Base-by-base conservation (phyloP, 2,888 invertebrate species). In the Lagria hirta region DNA sequence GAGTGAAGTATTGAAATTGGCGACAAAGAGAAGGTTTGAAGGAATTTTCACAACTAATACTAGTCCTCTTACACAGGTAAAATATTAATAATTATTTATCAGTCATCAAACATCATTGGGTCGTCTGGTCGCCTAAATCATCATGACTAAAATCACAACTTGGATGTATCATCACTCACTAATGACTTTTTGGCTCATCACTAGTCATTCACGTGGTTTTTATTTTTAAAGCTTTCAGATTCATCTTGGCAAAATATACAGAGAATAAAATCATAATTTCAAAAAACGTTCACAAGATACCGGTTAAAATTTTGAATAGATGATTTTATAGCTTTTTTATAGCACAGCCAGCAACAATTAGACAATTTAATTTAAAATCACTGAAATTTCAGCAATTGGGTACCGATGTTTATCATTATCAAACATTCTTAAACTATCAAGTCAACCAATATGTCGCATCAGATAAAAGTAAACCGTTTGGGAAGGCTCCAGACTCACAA, bases 1-100 rank as follows among this genome's bases (percentile, higher is more conserved):
- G 69, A 78, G 81, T 43, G 84, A 87, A 54, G 84, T 84, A 2
- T 70, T 88, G 50, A 72, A 75, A 27, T 57, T 88, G 5, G 89
- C 88, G 0, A 77, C 75, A 42, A 73, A 75, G 1, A 78, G 80
- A 37, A 71, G 79, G 4, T 92, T 85, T 66, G 72, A 73, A 1
- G 90, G 89, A 0, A 84, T 92, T 14, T 83, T 92, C 53, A 90
- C 92, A 1, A 90, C 90, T 2, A 92, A 92, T 65, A 90, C 91
- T 13, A 91, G 84, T 61, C 88, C 90, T 0, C 73, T 92, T n/a
- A 92, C 92, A 14, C 88, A 88, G 80, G 88, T 88, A 73, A 65
- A 49, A 38, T n/a, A n/a, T n/a, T n/a, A 40, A 38, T 26, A 29
- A 8, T 32, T 38, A 11, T 17, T 2, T 23, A 40, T 17, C 40